phyloP scores from a whole-genome alignment of 1,140 invertebrate genomes.

The Brachionus angularis region DNA sequence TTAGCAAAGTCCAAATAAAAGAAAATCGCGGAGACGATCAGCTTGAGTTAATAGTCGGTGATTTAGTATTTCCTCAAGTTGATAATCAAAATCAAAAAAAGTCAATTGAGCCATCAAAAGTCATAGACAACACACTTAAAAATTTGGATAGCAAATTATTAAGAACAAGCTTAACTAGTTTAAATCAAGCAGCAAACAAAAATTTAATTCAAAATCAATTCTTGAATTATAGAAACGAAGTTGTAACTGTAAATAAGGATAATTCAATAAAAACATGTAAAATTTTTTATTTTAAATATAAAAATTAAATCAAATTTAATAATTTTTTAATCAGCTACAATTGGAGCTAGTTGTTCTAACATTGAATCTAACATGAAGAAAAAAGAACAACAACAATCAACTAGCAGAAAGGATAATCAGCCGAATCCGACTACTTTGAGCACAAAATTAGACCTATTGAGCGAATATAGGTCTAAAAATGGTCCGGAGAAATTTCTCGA shows the following conservation, averaged over 20 bases:
- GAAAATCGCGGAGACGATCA: neutral
- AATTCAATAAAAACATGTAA: constrained; percentile 7
- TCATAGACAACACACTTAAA: too few species aligned
- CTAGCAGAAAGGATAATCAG: neutral
- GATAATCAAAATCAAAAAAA: neutral
- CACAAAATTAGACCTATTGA: neutral
- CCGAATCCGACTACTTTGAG: neutral
- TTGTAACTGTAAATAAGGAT: constrained; percentile 1
- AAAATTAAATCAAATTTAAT: too few species aligned
- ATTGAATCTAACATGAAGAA: neutral
- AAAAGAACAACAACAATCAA: neutral
- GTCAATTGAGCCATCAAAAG: neutral
- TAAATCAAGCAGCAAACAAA: neutral
- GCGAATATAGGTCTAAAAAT: constrained; percentile 1
- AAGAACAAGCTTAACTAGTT: too few species aligned
- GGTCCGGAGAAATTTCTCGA: constrained; percentile 17
- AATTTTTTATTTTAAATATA: too few species aligned
- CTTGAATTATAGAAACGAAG: constrained; percentile 34
- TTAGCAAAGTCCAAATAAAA: neutral
- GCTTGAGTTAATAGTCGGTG: neutral
- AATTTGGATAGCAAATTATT: too few species aligned
- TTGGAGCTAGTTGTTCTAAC: neutral
- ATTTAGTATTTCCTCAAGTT: neutral
- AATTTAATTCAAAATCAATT: constrained; percentile 10
- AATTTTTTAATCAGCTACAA: too few species aligned